phyloP scores from a whole-genome alignment of 2,888 invertebrate genomes.

The Hirudinaria manillensis region DNA sequence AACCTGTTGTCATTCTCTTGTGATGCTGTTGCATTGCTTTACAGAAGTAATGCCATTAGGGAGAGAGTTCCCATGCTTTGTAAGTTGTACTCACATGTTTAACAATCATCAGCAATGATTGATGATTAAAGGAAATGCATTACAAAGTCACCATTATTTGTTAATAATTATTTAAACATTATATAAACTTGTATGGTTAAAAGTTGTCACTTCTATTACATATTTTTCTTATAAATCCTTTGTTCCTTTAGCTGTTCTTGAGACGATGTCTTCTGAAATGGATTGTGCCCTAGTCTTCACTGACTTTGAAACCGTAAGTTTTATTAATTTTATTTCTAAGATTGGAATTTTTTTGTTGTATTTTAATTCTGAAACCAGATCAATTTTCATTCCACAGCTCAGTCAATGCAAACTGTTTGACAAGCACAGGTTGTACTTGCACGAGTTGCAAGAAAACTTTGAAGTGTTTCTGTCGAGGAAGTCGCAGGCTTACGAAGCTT shows the following conservation, averaged over 20 bases:
- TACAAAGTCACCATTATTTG: no score
- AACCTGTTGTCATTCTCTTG: constrained; percentile 2
- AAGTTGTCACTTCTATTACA: no score
- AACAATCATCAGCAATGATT: no score
- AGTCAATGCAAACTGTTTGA: constrained; percentile 62
- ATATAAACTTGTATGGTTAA: not conserved
- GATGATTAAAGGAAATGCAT: no score
- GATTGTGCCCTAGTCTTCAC: constrained; percentile 88
- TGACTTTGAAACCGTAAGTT: constrained; percentile 64
- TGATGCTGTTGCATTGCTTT: constrained; percentile 12
- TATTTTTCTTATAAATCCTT: no score
- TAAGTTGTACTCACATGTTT: not conserved
- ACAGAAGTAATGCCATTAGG: constrained; percentile 13
- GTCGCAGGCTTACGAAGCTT: constrained; percentile 67
- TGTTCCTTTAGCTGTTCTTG: constrained; percentile 52
- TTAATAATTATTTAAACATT: not conserved
- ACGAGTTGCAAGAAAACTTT: constrained; percentile 88
- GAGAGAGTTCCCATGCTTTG: constrained; percentile 24
- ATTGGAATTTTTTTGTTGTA: not conserved
- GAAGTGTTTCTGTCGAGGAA: constrained; percentile 88
- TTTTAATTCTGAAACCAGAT: no score
- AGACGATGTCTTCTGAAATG: constrained; percentile 60
- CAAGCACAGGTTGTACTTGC: constrained; percentile 75
- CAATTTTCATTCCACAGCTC: constrained; percentile 40
- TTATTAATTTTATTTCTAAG: not conserved